phyloP scores from a whole-genome alignment of 2,797 vertebrate species.

The Pipistrellus kuhlii region DNA sequence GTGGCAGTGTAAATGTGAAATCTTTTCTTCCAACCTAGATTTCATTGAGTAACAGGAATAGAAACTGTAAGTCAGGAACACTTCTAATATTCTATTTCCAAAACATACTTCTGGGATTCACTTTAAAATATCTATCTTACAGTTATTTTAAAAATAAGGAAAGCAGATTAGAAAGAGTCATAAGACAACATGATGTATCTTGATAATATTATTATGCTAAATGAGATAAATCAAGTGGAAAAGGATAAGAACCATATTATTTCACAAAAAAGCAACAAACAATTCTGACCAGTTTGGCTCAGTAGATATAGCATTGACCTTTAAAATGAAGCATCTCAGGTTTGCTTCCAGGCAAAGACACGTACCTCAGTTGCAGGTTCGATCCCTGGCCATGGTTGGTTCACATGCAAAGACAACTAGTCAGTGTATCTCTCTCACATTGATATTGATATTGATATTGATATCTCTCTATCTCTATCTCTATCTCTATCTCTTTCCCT shows the following conservation, averaged over 20 bases:
- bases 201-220: background rate
- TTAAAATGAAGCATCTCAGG: too few species aligned
- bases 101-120: constrained; percentile 38
- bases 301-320: too few species aligned
- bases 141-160: constrained; percentile 18
- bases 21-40: background rate
- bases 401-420: too few species aligned
- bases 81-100: constrained; percentile 24
- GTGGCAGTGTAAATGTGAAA: background rate
- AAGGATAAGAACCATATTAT: background rate
- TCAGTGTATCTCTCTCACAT: too few species aligned
- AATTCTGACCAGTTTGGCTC: too few species aligned
- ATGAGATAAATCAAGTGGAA: background rate
- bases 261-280: background rate
- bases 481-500: too few species aligned
- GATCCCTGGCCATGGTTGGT: too few species aligned
- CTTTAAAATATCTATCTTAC: constrained; percentile 49
- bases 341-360: too few species aligned
- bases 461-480: too few species aligned
- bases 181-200: background rate
- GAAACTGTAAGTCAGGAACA: constrained; percentile 37
- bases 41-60: constrained; percentile 7
- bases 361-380: too few species aligned
- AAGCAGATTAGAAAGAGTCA: constrained; percentile 24
- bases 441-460: too few species aligned